Conservation (phyloP, 2,888 invertebrate genomes). For the Amphimallon solstitiale region DNA sequence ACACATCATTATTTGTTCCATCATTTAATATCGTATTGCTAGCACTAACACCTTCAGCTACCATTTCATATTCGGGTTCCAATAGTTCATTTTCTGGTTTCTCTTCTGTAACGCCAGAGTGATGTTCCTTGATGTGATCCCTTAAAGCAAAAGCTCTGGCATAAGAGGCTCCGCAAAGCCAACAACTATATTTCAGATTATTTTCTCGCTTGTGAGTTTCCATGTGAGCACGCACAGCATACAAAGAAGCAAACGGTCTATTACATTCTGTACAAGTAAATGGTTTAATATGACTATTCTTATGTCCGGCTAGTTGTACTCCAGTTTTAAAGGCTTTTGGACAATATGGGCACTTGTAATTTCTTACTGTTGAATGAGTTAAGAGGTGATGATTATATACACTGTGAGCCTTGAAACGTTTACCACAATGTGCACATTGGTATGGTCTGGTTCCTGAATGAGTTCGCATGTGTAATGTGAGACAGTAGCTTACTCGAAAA, state of each 20-base stretch:
- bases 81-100: conserved; percentile 33
- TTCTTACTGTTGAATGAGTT: conserved; percentile 80
- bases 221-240: conserved; percentile 80
- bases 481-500: conserved; percentile 82
- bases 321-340: conserved; percentile 84
- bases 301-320: conserved; percentile 82
- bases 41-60: conserved; percentile 40
- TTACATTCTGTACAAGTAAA: conserved; percentile 81
- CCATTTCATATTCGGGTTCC: conserved; percentile 38
- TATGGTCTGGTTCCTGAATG: conserved; percentile 83
- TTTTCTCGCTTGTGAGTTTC: conserved; percentile 77
- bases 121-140: conserved; percentile 77
- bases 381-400: conserved; percentile 81
- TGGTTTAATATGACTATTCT: conserved; percentile 84
- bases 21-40: conserved; percentile 40
- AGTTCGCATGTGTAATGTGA: conserved; percentile 82
- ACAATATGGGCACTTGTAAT: conserved; percentile 80
- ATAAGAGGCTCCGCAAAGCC: conserved; percentile 80
- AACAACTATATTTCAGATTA: conserved; percentile 76
- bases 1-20: conserved; percentile 35
- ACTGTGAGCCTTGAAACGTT: conserved; percentile 81
- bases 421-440: conserved; percentile 76
- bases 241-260: conserved; percentile 81
- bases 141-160: conserved; percentile 79
- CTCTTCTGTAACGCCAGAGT: conserved; percentile 53